A percentile compares a stretch with the other conserved stretches of the same genome.
Evolutionary conservation across 2,888 invertebrate species (phyloP).

Genomic region (Eupithecia vulgata): DNA sequence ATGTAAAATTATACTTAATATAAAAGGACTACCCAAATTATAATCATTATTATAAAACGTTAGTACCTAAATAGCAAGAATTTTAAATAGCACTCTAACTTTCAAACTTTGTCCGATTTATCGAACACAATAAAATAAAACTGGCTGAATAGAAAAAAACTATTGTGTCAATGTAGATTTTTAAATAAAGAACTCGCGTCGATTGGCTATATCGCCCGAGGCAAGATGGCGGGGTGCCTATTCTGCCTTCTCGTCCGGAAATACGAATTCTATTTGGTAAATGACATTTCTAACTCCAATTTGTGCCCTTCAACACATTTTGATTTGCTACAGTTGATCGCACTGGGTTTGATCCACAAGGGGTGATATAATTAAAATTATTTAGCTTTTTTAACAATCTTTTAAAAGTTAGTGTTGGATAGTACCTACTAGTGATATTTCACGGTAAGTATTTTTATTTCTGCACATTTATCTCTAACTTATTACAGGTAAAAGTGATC

Average conservation of each 20-base stretch:
- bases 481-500: too few species aligned
- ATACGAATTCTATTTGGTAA: conserved; percentile 76
- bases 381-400: background rate
- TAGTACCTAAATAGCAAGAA: background rate
- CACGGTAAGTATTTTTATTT: background rate
- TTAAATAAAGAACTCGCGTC: conserved; percentile 73
- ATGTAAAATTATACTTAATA: background rate
- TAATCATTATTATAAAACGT: too few species aligned
- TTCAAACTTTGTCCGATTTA: conserved; percentile 61
- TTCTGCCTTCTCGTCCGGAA: conserved; percentile 75
- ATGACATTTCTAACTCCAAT: conserved; percentile 64
- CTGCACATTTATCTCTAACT: background rate
- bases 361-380: conserved; percentile 1
- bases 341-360: background rate
- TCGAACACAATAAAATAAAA: conserved; percentile 58
- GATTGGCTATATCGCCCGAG: conserved; percentile 76
- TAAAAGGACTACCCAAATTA: background rate
- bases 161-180: conserved; percentile 64
- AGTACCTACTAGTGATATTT: background rate
- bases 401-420: background rate
- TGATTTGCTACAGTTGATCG: conserved; percentile 21
- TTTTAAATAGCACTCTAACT: background rate
- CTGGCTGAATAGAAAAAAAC: conserved; percentile 62
- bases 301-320: conserved; percentile 37
- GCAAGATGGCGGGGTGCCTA: conserved; percentile 79